Conservation (phyloP, 2,797 vertebrate genomes). For the Sarcophilus harrisii region DNA sequence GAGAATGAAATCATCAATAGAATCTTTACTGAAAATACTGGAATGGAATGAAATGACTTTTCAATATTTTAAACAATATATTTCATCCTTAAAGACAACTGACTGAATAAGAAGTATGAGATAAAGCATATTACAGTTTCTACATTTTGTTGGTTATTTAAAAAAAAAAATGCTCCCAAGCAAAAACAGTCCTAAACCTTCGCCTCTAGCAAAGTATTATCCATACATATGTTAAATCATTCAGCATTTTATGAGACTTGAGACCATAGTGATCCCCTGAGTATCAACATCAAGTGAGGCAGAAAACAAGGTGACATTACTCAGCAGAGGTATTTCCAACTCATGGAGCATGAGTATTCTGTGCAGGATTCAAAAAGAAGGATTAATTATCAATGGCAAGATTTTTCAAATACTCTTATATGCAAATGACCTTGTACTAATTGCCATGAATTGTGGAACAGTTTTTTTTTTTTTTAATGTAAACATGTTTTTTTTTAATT, state of each 20-base stretch:
- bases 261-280: neutral
- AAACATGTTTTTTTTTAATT: neutral
- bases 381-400: neutral
- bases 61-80: neutral
- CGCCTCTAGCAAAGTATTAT: neutral
- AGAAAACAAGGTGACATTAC: constrained; percentile 2
- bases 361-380: neutral
- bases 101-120: neutral
- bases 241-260: neutral
- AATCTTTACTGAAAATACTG: neutral
- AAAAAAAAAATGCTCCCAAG: neutral
- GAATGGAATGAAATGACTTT: neutral
- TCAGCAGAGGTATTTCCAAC: neutral
- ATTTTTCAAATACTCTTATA: neutral
- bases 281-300: neutral
- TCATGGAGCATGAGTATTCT: neutral
- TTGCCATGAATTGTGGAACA: neutral
- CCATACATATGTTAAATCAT: neutral
- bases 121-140: neutral
- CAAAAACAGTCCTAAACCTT: neutral
- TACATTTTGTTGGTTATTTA: neutral
- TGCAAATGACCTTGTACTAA: neutral
- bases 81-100: neutral
- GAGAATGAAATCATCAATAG: neutral
- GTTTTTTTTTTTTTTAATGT: neutral